Evolutionary conservation across 2,888 invertebrate species (phyloP), one percentile per base, ranked within the genome.

Genomic region (Eupelmus urozonus): DNA sequence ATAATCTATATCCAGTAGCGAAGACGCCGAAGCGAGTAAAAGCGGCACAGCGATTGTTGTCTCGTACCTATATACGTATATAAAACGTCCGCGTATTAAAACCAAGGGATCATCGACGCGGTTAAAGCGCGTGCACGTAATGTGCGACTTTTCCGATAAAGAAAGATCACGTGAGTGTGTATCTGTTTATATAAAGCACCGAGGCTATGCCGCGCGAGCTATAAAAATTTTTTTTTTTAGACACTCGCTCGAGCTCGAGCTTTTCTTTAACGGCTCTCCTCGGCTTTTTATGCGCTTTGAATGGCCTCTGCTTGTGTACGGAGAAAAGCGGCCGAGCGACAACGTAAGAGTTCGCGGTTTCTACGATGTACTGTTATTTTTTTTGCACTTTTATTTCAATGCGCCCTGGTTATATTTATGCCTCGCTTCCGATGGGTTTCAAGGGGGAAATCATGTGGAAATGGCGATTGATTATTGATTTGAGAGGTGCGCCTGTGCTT

Each of bases 21-120:
- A n/a, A n/a, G n/a, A n/a, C n/a, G n/a, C n/a, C n/a, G n/a, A n/a
- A n/a, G n/a, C n/a, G n/a, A 34, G 57, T 63, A 70, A 76, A 70
- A 70, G 76, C 63, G 34, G 55, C 63, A 49, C 60, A 55, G 34
- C 63, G 53, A 67, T 75, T 9, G 20, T 57, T 53, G 53, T 51
- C 42, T 27, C 65, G 20, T 0, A 2, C 18, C 27, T 51, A 34
- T 7, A 20, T n/a, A n/a, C 63, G 25, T 13, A 27, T 49, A 59
- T 9, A 57, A 70, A 59, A 62, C 27, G 7, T 29, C 59, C 20
- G 25, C 23, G 40, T 62, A 51, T 62, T 40, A 45, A n/a, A 51
- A 55, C 7, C 42, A 40, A 27, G n/a, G 34, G 34, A 34, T 34
- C 34, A 34, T 34, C 9, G 34, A 5, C 34, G 9, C 9, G 34